Evolutionary conservation across 2,113 vertebrate genomes (phyloP), one percentile per base, ranked within the genome.

Genomic region (Microcebus lehilahytsara): DNA sequence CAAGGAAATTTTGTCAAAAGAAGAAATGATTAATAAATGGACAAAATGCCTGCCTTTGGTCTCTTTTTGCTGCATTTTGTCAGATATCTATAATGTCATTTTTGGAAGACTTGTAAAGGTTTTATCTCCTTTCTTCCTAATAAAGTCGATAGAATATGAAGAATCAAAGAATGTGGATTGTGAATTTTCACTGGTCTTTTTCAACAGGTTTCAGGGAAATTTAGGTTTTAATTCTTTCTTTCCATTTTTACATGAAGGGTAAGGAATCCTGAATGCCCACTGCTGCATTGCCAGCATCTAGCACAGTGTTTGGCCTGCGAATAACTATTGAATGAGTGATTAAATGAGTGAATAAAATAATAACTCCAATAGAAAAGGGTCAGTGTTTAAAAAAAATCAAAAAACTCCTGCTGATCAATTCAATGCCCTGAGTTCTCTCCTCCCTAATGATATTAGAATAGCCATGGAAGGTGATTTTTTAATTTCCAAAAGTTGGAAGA

Each of bases 401-500:
- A 58, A 53, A 75, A 9, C 79, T 93, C 32, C 42, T 87, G 71
- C 25, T 89, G n/a, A 89, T 42, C 67, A 85, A 42, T 78, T 95
- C 32, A 75, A 37, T 1, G 64, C 16, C 49, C 66, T 42, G n/a
- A 78, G 27, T 89, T 7, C 49, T 5, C 2, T 85, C 85, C 16
- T 51, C 66, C 66, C 22, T 72, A 25, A 62, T 34, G 1, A 34
- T 75, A 77, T 49, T 92, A 78, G 83, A 69, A 37, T 85, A 69
- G 37, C 46, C 37, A 69, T 20, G 12, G 49, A 89, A 91, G 23
- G 12, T 88, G 71, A 92, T 88, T 88, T 84, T 93, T 92, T 56
- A 94, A 98, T 96, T 93, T 75, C 34, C 4, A 5, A 89, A 96
- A 91, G n/a, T 97, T 89, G 32, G 51, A 88, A 93, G 27, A 89